These are phyloP conservation scores for Cantharis nigra DNA, from an alignment of 2,888 invertebrate species.

Conservation along the genomic window DNA sequence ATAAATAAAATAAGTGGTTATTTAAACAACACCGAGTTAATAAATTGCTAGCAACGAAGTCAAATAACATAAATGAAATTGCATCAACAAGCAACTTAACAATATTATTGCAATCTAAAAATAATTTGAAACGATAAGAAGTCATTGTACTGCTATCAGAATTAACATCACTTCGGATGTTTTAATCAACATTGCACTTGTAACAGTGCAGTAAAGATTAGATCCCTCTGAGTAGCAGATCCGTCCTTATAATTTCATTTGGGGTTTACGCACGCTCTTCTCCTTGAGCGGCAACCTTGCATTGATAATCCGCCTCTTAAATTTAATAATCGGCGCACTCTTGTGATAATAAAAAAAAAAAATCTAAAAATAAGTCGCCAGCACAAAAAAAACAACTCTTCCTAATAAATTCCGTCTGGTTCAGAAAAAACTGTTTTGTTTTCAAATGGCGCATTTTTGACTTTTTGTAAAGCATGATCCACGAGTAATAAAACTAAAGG, in stretches of 20 bases:
- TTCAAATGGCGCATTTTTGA: neutral
- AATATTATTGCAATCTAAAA: neutral
- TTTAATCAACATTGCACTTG: neutral
- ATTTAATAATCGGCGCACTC: neutral
- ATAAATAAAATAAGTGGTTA: neutral
- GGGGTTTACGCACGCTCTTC: neutral
- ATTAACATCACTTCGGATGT: neutral
- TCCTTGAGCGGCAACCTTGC: neutral
- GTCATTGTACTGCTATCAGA: neutral
- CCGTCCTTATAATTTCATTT: neutral
- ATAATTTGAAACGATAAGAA: neutral
- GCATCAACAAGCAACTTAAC: constrained; percentile 6
- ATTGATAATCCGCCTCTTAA: neutral
- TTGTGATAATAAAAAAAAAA: neutral
- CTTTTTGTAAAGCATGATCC: neutral
- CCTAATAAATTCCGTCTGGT: neutral
- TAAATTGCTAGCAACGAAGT: constrained; percentile 2
- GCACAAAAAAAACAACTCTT: neutral
- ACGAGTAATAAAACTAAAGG: neutral
- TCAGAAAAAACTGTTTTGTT: neutral
- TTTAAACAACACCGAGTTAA: neutral
- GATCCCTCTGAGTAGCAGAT: neutral
- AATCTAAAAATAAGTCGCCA: neutral
- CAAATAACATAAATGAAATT: neutral
- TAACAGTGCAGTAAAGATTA: neutral